phyloP scores from a whole-genome alignment of 2,113 vertebrate genomes.

The Pachycephala philippinensis region DNA sequence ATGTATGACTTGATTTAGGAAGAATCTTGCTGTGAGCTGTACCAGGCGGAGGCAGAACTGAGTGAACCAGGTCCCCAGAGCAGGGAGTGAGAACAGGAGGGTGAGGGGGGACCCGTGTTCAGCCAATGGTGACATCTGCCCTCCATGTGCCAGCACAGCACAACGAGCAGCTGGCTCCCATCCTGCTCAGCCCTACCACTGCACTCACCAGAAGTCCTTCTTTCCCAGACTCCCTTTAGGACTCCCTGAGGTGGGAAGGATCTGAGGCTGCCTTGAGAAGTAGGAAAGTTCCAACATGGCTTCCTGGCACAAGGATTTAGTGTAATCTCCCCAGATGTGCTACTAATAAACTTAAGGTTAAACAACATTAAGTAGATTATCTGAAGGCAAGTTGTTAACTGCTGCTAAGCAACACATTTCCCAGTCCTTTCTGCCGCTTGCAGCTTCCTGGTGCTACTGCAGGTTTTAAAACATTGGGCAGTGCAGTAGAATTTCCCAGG shows the following conservation, averaged over 20 bases:
- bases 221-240: neutral
- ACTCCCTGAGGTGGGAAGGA: neutral
- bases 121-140: rapidly evolving
- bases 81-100: neutral
- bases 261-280: neutral
- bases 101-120: neutral
- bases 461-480: neutral
- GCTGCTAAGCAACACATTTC: neutral
- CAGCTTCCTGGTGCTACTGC: neutral
- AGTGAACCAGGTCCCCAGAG: neutral
- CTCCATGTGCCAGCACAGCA: neutral
- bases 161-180: neutral
- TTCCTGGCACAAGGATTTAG: neutral
- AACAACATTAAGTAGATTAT: conserved; percentile 45
- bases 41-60: neutral
- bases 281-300: neutral
- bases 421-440: neutral
- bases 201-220: neutral
- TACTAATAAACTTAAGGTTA: conserved; percentile 23
- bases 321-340: conserved; percentile 19
- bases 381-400: neutral
- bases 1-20: neutral
- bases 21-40: neutral
- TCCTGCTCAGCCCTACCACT: neutral
- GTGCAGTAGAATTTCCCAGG: neutral